Evolutionary conservation across 2,888 invertebrate genomes (phyloP).

Genomic region (Chirona hameri): DNA sequence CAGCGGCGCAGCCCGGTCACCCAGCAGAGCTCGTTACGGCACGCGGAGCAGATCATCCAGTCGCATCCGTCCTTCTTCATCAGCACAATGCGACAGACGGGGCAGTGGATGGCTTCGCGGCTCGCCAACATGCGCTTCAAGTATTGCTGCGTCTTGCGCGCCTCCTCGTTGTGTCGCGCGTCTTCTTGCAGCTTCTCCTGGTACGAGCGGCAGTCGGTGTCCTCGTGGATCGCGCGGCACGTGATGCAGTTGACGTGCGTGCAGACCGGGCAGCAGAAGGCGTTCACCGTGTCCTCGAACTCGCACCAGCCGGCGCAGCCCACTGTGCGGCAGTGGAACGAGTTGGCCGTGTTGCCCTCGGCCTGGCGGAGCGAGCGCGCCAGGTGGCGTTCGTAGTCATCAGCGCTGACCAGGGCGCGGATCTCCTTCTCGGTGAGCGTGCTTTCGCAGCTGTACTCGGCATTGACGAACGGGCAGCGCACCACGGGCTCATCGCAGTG

Average conservation of each 20-base stretch:
- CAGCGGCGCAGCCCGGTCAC: conserved; percentile 71
- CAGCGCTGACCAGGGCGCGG: conserved; percentile 67
- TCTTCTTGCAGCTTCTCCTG: conserved; percentile 62
- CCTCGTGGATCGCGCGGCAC: conserved; percentile 80
- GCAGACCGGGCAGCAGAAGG: conserved; percentile 81
- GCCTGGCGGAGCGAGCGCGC: conserved; percentile 75
- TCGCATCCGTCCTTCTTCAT: conserved; percentile 83
- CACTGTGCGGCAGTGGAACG: conserved; percentile 85
- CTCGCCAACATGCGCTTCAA: conserved; percentile 65
- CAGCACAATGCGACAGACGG: conserved; percentile 64
- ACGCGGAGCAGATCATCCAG: conserved; percentile 85
- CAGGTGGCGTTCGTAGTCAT: conserved; percentile 72
- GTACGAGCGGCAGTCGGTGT: conserved; percentile 74
- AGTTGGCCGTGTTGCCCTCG: conserved; percentile 66
- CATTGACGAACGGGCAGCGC: conserved; percentile 74
- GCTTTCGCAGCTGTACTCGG: conserved; percentile 67
- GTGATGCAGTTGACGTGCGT: conserved; percentile 73
- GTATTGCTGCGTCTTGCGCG: conserved; percentile 13
- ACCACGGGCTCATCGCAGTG: conserved; percentile 56
- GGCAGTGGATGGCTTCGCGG: conserved; percentile 83
- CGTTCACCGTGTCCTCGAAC: conserved; percentile 78
- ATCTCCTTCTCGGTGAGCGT: conserved; percentile 79
- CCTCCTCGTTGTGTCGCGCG: conserved; percentile 49
- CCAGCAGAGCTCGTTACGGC: conserved; percentile 93
- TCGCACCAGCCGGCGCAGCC: conserved; percentile 88